These are phyloP conservation scores for Lethenteron camtschaticum DNA, from an alignment of 2,113 vertebrate genomes.

Conservation along the genomic window DNA sequence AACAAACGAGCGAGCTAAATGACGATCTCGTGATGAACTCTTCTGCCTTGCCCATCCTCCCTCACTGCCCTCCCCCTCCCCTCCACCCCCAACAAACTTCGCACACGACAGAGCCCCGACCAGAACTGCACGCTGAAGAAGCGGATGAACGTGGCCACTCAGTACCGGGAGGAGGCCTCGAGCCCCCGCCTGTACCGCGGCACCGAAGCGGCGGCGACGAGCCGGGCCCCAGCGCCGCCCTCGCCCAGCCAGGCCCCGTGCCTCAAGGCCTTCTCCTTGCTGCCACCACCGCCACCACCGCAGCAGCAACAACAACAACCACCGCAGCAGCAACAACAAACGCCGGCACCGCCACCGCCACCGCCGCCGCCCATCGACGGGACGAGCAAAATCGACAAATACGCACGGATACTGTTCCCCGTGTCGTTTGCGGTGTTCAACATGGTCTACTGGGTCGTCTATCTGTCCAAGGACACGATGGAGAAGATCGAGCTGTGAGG, in stretches of 20 bases:
- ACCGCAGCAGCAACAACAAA: no score
- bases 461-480: conserved; percentile 89
- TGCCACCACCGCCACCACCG: conserved; percentile 13
- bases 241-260: conserved; percentile 23
- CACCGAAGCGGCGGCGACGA: neutral
- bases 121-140: conserved; percentile 55
- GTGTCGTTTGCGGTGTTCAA: conserved; percentile 85
- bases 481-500: conserved; percentile 23
- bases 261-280: conserved; percentile 21
- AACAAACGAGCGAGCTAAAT: no score
- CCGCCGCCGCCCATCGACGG: conserved; percentile 27
- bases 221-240: conserved; percentile 8
- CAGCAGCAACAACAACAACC: conserved; percentile 11
- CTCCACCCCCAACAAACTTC: no score
- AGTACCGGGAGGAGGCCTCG: conserved; percentile 21
- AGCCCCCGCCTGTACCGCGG: neutral
- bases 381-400: conserved; percentile 84
- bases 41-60: no score
- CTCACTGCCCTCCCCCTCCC: no score
- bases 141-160: conserved; percentile 34
- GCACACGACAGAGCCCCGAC: conserved; percentile 26
- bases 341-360: conserved; percentile 24
- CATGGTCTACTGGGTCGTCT: conserved; percentile 84
- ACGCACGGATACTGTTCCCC: conserved; percentile 78
- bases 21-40: no score